A percentile compares a stretch with the other conserved stretches of the same genome.
phyloP scores from a whole-genome alignment of 2,797 vertebrate genomes.

The Tragelaphus oryx region DNA sequence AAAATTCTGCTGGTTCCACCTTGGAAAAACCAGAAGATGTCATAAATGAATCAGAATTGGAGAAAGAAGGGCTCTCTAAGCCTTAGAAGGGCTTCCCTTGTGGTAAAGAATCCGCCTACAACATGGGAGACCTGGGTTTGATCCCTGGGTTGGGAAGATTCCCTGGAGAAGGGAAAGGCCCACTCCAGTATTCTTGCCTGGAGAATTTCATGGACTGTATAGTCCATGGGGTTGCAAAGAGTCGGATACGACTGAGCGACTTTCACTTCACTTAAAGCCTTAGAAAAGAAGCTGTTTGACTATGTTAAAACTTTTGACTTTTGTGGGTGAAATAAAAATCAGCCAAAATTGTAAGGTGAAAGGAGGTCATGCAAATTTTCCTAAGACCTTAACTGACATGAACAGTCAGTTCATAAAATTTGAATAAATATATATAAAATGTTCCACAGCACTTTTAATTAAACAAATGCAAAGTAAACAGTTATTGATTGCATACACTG shows the following conservation, averaged over 20 bases:
- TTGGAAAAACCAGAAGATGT: not conserved
- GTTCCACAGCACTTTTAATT: not conserved
- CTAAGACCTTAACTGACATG: not conserved
- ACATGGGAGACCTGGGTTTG: not conserved
- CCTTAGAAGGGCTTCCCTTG: not conserved
- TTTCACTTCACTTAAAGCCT: not conserved
- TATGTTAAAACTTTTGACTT: not conserved
- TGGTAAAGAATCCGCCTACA: not conserved
- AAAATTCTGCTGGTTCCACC: not conserved
- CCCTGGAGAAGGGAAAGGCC: not conserved
- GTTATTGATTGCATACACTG: not conserved
- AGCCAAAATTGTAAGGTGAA: not conserved
- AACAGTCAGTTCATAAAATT: not conserved
- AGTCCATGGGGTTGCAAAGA: not conserved
- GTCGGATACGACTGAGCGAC: not conserved
- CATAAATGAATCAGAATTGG: not conserved
- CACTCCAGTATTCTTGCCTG: not conserved
- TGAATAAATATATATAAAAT: not conserved
- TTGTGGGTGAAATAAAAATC: not conserved
- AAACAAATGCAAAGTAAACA: not conserved
- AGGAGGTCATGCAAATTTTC: not conserved
- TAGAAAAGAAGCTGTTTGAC: not conserved
- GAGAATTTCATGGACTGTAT: not conserved
- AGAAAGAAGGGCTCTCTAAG: not conserved
- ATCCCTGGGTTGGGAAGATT: not conserved